A percentile compares a stretch with the other conserved stretches of the same genome.
phyloP scores from a whole-genome alignment of 2,888 invertebrate species.

The Lysandra bellargus region DNA sequence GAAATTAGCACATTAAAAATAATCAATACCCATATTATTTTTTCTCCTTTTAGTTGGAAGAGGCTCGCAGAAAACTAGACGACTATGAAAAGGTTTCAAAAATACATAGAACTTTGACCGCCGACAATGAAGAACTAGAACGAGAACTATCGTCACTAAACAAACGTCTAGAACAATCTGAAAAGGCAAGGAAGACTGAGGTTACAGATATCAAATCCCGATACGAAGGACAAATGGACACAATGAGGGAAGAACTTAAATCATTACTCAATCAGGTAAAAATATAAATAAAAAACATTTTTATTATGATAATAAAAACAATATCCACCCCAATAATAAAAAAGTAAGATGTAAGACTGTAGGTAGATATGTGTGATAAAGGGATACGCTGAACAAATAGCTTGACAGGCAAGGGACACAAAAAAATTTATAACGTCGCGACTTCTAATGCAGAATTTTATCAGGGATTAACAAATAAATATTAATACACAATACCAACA shows the following conservation, averaged over 20 bases:
- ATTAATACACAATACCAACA: too few relatives aligned
- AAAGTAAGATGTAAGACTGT: too few relatives aligned
- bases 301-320: not conserved
- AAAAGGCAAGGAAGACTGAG: constrained; percentile 88
- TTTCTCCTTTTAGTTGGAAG: constrained; percentile 83
- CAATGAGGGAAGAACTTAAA: constrained; percentile 90
- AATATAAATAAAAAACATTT: not conserved
- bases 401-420: too few relatives aligned
- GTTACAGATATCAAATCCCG: constrained; percentile 89
- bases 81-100: constrained; percentile 92
- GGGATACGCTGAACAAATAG: too few relatives aligned
- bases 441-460: too few relatives aligned
- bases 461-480: too few relatives aligned
- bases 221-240: constrained; percentile 91
- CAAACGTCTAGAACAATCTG: constrained; percentile 83
- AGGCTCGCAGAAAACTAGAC: constrained; percentile 88
- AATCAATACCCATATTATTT: not conserved
- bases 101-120: constrained; percentile 88
- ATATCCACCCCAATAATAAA: too few relatives aligned
- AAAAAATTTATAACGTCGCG: too few relatives aligned
- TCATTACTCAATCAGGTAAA: constrained; percentile 81
- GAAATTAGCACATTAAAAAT: not conserved
- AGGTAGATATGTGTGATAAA: too few relatives aligned
- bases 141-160: constrained; percentile 87
- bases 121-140: constrained; percentile 87